Evolutionary conservation across 92 coral and sea anemone species (phyloP), one percentile per base, ranked within the genome.

Genomic region (Desmophyllum pertusum): DNA sequence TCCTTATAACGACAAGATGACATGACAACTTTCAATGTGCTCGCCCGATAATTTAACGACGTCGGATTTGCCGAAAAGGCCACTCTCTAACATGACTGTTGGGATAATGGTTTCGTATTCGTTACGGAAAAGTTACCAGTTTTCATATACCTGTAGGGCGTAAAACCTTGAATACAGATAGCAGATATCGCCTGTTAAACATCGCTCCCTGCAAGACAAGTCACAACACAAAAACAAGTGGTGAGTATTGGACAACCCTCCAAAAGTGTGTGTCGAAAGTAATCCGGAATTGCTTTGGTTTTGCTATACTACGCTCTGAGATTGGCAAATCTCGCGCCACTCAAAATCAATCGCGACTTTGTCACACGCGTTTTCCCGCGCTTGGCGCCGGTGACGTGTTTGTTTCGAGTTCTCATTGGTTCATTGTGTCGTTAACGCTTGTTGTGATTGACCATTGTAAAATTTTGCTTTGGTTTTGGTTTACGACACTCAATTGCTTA

Each of bases 111-210:
- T 17, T 50, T 51, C 1, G 25, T 51, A 51, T 17, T 2, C 17
- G 50, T 43, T 43, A 14, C n/a, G n/a, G 23, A n/a, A 25, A 57
- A 7, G 23, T 6, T 0, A n/a, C n/a, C 13, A 5, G 25, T 25
- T 57, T 57, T 5, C 64, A 45, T 59, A 8, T 63, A 95, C 98
- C 95, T 95, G 98, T 9, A 90, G 51, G 3, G 95, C 95, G 78
- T 94, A 93, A 64, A 95, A 95, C 31, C 92, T 84, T 69, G 98
- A 91, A 74, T 87, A 95, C 31, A 95, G 93, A 76, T 82, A 93
- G 76, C 98, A 91, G 51, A 94, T 89, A 55, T 95, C 81, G 41
- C 95, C 90, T 18, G 91, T 84, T 38, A 95, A 76, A 25, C 88
- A 37, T 91, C 89, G 35, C 79, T 88, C 7, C 88, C 98, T 95